Percentiles rank a stretch among this genome's conserved stretches.
phyloP scores from a whole-genome alignment of 2,113 vertebrate species.

The Psettodes erumei region DNA sequence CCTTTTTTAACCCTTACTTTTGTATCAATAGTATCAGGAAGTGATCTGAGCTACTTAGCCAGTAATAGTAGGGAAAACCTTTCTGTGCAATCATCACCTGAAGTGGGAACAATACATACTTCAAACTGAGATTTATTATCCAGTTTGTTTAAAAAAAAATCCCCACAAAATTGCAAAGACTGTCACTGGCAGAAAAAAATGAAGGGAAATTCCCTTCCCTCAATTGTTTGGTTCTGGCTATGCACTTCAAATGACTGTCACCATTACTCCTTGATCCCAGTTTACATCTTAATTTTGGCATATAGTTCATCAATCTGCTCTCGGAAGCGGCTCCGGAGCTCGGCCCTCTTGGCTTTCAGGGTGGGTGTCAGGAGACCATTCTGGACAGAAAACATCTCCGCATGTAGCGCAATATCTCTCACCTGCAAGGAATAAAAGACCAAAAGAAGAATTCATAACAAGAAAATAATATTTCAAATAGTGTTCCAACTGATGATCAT shows the following conservation, averaged over 20 bases:
- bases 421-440: slow-evolving; percentile 80
- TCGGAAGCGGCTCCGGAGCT: slow-evolving; percentile 88
- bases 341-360: slow-evolving; percentile 92
- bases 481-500: not conserved
- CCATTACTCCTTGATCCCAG: not conserved
- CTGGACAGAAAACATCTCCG: slow-evolving; percentile 91
- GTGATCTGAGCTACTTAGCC: slow-evolving; percentile 2
- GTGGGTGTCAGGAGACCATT: slow-evolving; percentile 96
- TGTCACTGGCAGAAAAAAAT: slow-evolving; percentile 23
- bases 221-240: slow-evolving; percentile 32
- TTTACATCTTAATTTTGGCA: slow-evolving; percentile 88
- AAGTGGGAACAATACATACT: not conserved
- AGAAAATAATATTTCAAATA: not conserved
- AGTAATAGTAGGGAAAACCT: not conserved
- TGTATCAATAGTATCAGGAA: slow-evolving; percentile 4
- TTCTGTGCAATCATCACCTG: slow-evolving; percentile 2
- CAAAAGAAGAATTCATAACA: not conserved
- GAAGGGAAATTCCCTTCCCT: not conserved
- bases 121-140: slow-evolving; percentile 5
- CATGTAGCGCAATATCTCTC: slow-evolving; percentile 87
- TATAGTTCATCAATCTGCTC: slow-evolving; percentile 92
- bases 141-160: slow-evolving; percentile 1
- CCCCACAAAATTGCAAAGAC: not conserved
- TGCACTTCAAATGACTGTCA: slow-evolving; percentile 22
- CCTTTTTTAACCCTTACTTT: not conserved